Evolutionary conservation across 2,113 vertebrate genomes (phyloP).

Genomic region (Hemicordylus capensis): DNA sequence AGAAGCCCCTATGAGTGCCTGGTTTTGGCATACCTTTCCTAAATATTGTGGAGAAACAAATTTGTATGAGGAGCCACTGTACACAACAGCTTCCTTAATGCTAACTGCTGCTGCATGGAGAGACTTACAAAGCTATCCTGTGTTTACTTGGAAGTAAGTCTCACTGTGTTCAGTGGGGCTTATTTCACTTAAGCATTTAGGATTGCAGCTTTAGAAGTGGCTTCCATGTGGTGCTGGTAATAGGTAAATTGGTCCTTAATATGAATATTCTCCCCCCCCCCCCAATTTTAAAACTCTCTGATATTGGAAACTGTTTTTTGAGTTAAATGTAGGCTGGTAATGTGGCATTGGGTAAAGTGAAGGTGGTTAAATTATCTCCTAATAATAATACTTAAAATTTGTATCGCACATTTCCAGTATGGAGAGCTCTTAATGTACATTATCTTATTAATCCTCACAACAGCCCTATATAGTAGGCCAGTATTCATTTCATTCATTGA

Average conservation of each 20-base stretch:
- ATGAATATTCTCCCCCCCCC: background rate
- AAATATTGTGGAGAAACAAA: background rate
- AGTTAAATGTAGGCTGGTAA: background rate
- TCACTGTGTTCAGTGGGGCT: background rate
- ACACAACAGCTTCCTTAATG: background rate
- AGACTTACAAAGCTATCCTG: background rate
- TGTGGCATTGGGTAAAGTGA: background rate
- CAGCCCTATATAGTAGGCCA: background rate
- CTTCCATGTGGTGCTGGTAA: background rate
- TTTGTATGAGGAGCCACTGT: background rate
- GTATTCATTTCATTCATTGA: background rate
- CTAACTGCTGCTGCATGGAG: background rate
- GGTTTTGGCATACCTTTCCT: background rate
- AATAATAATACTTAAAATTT: background rate
- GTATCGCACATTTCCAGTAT: background rate
- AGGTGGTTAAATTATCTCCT: background rate
- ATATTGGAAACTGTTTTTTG: background rate
- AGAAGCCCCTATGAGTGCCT: background rate
- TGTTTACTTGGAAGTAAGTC: background rate
- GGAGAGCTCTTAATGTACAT: background rate
- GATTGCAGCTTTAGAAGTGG: background rate
- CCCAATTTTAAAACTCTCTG: background rate
- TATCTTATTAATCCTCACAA: background rate
- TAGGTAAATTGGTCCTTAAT: background rate
- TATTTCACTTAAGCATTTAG: background rate